Percentiles rank a stretch among this genome's conserved stretches.
Evolutionary conservation across 23 tunicate genomes (phyloP).

Genomic region (Halocynthia roretzi): DNA sequence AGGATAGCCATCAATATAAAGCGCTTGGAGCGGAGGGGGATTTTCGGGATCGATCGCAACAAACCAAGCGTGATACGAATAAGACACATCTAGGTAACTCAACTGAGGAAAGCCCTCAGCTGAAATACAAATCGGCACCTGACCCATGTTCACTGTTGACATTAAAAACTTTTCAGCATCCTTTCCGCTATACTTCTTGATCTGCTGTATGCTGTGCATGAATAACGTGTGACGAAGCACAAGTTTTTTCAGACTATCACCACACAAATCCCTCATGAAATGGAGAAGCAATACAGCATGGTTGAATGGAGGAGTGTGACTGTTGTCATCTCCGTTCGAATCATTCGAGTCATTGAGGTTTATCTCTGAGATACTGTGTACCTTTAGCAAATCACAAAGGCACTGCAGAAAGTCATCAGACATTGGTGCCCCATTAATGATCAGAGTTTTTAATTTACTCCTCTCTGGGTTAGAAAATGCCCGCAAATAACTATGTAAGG

Average conservation of each 20-base stretch:
- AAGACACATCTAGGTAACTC: slow-evolving; percentile 3
- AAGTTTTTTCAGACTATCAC: neutral
- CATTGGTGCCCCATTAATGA: slow-evolving; percentile 9
- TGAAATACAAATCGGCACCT: neutral
- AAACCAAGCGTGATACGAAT: slow-evolving; percentile 12
- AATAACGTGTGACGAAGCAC: neutral
- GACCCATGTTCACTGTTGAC: slow-evolving; percentile 2
- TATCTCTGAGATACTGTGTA: slow-evolving; percentile 3
- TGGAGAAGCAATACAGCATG: slow-evolving; percentile 7
- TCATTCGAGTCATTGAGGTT: slow-evolving; percentile 15
- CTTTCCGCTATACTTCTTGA: slow-evolving; percentile 6
- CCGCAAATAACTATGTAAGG: neutral
- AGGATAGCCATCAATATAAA: neutral
- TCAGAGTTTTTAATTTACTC: slow-evolving; percentile 2
- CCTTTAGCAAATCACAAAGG: slow-evolving; percentile 8
- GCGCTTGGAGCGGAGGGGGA: slow-evolving; percentile 14
- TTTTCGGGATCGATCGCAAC: slow-evolving; percentile 3
- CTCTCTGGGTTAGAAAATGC: slow-evolving; percentile 1
- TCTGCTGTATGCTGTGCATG: slow-evolving; percentile 13
- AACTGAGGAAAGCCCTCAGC: neutral
- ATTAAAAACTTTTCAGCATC: slow-evolving; percentile 10
- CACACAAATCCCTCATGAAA: slow-evolving; percentile 5
- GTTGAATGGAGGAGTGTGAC: slow-evolving; percentile 10
- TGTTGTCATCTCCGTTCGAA: slow-evolving; percentile 6
- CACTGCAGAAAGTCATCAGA: slow-evolving; percentile 20